Evolutionary conservation across 2,888 invertebrate genomes (phyloP), one percentile per base, ranked within the genome.

Genomic region (Meandrusa payeni): DNA sequence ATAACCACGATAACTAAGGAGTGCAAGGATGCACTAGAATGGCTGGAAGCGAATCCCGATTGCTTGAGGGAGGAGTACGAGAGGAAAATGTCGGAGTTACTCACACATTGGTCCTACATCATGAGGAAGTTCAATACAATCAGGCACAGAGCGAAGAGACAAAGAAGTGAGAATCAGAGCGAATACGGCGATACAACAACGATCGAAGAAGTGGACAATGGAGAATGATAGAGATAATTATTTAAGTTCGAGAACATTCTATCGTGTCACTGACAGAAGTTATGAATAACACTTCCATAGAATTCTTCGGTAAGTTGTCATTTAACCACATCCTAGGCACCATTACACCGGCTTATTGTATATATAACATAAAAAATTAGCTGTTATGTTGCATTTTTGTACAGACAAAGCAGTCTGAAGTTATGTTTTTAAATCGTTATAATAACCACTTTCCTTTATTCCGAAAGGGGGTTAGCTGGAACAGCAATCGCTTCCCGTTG

Each of bases 41-140:
- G 82, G 82, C 33, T 82, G 13, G 76, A 79, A 6, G 47, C 49
- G 0, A 76, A 78, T 24, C 57, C 54, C 2, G 68, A 74, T 6
- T 67, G 71, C 40, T 36, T 68, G 2, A 61, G 60, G 27, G 79
- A 81, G 33, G 78, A 79, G 6, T 76, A 69, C 45, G 76, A 75
- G 31, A 62, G 59, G 20, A 73, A 80, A 44, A 57, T 71, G 56
- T 67, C 72, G 0, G 80, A 79, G 17, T 41, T 76, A 2, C 69
- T 75, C 50, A 54, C 48, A 1, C 54, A 51, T 31, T 83, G 81
- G 81, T 64, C 75, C 0, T 45, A 46, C 0, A 53, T 71, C 1
- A 55, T 77, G 51, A 57, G 53, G 17, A 79, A 70, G 38, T 49
- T 77, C 22, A 59, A 61, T 1, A 36, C 52, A 1, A 62, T 54